A percentile compares a stretch with the other conserved stretches of the same genome.
Evolutionary conservation across 1,140 invertebrate species (phyloP).

Genomic region (Bombyx mori): DNA sequence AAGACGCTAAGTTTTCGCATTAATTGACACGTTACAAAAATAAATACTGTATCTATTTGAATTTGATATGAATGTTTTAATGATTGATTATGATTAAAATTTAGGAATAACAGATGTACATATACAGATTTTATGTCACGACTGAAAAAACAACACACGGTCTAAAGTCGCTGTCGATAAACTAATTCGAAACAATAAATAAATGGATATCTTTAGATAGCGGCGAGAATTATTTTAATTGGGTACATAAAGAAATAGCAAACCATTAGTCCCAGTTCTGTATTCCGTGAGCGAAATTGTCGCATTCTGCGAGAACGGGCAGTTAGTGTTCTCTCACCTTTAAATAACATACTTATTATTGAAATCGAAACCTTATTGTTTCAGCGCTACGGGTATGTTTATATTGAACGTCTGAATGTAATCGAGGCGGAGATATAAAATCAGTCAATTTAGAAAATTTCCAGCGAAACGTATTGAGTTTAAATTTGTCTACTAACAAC

Average conservation of each 20-base stretch:
- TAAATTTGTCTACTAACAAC: constrained; percentile 50
- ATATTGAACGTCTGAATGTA: constrained; percentile 10
- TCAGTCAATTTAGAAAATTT: constrained; percentile 51
- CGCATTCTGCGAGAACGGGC: constrained; percentile 45
- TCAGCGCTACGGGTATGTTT: constrained; percentile 25
- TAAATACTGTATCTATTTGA: too few species aligned
- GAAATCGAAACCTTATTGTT: constrained; percentile 11
- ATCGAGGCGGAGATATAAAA: constrained; percentile 30
- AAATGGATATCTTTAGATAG: constrained; percentile 5
- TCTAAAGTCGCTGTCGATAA: too few species aligned
- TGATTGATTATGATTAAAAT: too few species aligned
- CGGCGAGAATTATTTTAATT: constrained; percentile 32
- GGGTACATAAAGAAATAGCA: constrained; percentile 52
- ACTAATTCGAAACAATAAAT: neutral
- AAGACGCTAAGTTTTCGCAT: too few species aligned
- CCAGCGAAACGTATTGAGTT: constrained; percentile 46
- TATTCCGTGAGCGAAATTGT: constrained; percentile 61
- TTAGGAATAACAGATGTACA: too few species aligned
- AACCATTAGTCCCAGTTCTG: constrained; percentile 51
- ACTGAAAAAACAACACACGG: too few species aligned
- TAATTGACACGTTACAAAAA: too few species aligned
- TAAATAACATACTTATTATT: neutral
- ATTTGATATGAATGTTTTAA: too few species aligned
- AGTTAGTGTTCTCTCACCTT: constrained; percentile 52
- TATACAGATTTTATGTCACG: too few species aligned